Conservation (phyloP, 2,888 invertebrate genomes). For the Hoplodrina blanda region DNA sequence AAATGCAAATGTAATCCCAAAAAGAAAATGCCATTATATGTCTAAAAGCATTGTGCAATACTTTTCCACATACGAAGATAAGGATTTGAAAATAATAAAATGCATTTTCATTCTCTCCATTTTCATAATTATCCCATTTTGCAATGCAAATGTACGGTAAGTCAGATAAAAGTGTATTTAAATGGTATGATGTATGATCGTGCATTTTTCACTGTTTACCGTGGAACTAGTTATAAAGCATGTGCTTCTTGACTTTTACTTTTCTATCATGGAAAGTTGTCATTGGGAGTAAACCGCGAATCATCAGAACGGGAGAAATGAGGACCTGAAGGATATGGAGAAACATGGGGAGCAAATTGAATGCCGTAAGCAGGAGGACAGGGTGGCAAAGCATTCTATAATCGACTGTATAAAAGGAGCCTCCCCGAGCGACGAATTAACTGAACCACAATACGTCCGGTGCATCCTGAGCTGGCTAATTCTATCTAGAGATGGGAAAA, state of each 20-base stretch:
- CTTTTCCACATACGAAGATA: background rate
- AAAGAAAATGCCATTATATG: background rate
- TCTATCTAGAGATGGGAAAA: no score
- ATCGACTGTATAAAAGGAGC: background rate
- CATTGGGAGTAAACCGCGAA: background rate
- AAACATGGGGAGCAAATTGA: no score
- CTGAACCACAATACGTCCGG: no score
- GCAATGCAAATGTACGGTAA: slow-evolving; percentile 33
- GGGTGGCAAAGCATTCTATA: background rate
- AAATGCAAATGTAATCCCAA: background rate
- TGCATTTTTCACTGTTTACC: background rate
- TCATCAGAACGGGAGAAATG: background rate
- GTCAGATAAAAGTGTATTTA: slow-evolving; percentile 1
- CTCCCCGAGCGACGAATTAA: no score
- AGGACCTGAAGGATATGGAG: no score
- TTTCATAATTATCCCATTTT: slow-evolving; percentile 28
- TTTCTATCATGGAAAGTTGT: background rate
- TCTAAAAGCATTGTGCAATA: slow-evolving; percentile 14
- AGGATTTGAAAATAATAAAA: slow-evolving; percentile 22
- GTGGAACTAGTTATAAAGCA: background rate
- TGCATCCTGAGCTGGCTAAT: no score
- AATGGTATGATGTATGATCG: slow-evolving; percentile 9
- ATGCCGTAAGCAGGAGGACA: background rate
- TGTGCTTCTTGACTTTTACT: background rate
- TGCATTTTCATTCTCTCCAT: slow-evolving; percentile 20